Evolutionary conservation across 2,113 vertebrate genomes (phyloP), one percentile per base, ranked within the genome.

Genomic region (Cynopterus brachyotis): DNA sequence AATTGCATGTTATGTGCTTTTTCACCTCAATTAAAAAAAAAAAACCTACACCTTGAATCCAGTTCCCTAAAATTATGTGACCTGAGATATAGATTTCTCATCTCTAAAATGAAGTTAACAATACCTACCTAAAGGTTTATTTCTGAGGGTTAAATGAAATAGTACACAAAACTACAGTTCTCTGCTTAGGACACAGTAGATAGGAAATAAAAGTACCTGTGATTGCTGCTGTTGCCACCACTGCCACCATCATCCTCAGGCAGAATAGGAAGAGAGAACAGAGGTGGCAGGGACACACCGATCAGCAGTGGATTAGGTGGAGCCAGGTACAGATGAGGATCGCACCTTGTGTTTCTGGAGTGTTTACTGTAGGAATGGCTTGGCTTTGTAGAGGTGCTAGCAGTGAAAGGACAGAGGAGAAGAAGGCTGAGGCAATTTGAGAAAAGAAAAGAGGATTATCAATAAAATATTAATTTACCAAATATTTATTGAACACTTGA

Each of bases 61-160:
- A 75, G 3, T 37, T 90, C 3, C 72, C n/a, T 85, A 55, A 66
- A 93, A 57, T 83, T 79, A 32, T 16, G 0, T 69, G 42, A 89
- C 7, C 11, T 40, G 42, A 82, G 26, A 30, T 88, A 2, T 8
- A 64, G 26, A 50, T 92, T 83, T 75, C 32, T 76, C 16, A 85
- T 24, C 28, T 89, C 0, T 84, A 40, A 66, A 93, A 47, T n/a
- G 75, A 66, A 64, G 79, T 66, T 50, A 80, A 45, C 67, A 37
- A 60, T 40, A 45, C 13, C n/a, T 83, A 40, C 22, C 10, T 79
- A 55, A 26, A 69, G 35, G 17, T 2, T 32, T 83, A 80, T 95
- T 20, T 69, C n/a, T 96, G 69, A 64, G 42, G 72, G 45, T 47
- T 83, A 60, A 73, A 20, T 83, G n/a, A 80, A 66, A 50, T 82